phyloP scores from a whole-genome alignment of 2,797 vertebrate species.

The Thamnophis elegans region DNA sequence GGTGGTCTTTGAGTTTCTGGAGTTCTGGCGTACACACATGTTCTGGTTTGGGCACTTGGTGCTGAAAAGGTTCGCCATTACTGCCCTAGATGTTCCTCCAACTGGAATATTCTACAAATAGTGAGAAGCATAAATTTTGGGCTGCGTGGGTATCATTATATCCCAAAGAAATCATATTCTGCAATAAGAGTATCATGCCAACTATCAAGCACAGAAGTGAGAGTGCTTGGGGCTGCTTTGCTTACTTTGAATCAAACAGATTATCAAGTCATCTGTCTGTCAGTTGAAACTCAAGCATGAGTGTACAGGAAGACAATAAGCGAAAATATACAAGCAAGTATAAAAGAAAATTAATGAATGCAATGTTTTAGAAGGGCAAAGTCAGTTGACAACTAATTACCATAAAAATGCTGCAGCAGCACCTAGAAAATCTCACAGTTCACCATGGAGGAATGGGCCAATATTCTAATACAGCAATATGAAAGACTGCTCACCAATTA shows the following conservation, averaged over 20 bases:
- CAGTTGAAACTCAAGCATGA: not conserved
- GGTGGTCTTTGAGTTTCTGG: no score
- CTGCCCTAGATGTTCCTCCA: not conserved
- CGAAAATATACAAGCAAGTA: not conserved
- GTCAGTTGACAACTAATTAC: not conserved
- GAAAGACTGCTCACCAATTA: not conserved
- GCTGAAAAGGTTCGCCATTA: no score
- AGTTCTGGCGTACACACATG: no score
- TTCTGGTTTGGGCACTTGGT: no score
- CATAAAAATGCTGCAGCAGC: not conserved
- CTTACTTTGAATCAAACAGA: not conserved
- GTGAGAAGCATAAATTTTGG: not conserved
- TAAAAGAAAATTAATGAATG: not conserved
- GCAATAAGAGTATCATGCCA: not conserved
- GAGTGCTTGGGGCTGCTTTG: not conserved
- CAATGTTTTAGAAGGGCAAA: not conserved
- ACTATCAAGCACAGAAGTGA: not conserved
- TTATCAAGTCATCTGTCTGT: not conserved
- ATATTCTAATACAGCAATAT: not conserved
- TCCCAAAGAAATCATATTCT: not conserved
- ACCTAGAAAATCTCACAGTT: not conserved
- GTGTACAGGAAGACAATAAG: not conserved
- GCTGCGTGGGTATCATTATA: not conserved
- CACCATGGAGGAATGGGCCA: not conserved
- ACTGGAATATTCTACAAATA: not conserved